Conservation (phyloP, 2,113 vertebrate genomes). For the Tetrao urogallus region DNA sequence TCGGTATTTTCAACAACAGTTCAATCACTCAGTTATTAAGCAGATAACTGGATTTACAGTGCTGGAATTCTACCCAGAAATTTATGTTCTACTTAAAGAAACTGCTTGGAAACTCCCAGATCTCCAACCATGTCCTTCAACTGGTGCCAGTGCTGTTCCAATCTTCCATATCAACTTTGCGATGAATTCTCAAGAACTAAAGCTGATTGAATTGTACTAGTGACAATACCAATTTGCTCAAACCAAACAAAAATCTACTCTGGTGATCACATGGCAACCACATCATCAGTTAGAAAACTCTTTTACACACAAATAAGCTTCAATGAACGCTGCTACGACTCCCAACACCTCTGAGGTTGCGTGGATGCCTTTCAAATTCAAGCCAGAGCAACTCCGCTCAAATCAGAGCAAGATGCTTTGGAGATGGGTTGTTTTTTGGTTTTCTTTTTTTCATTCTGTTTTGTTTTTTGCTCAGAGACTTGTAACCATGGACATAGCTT, state of each 20-base stretch:
- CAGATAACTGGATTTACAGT: background rate
- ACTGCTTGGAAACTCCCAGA: background rate
- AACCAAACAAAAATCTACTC: background rate
- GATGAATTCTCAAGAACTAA: background rate
- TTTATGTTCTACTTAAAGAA: background rate
- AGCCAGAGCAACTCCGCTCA: background rate
- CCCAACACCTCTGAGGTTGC: background rate
- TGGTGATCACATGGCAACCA: background rate
- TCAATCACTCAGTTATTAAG: background rate
- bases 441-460: no score
- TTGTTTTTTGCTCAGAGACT: background rate
- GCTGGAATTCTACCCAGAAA: background rate
- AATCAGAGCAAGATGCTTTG: background rate
- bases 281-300: background rate
- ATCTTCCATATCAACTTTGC: background rate
- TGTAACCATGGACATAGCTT: background rate
- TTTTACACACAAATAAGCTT: background rate
- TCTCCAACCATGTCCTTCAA: background rate
- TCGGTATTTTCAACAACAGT: background rate
- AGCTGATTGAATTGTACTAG: background rate
- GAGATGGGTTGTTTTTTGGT: background rate
- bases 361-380: background rate
- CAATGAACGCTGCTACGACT: background rate
- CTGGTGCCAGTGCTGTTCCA: background rate
- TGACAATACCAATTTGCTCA: background rate